A percentile compares a stretch with the other conserved stretches of the same genome.
Conservation (phyloP, 2,888 invertebrate species). For the Perithous albicinctus region DNA sequence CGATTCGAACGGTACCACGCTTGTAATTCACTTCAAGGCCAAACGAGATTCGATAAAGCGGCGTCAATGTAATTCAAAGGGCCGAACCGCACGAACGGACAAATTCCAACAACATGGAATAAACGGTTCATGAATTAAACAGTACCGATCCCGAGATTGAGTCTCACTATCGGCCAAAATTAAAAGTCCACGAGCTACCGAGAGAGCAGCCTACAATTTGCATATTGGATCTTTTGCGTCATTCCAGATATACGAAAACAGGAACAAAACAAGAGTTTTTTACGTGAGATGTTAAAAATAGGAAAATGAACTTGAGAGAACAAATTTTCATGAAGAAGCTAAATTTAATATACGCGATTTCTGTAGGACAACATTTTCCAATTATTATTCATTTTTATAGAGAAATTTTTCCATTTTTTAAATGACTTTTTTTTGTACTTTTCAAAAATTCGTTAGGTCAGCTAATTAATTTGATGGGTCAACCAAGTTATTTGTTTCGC, state of each 20-base stretch:
- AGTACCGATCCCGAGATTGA: slow-evolving; percentile 2
- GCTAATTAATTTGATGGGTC: no score
- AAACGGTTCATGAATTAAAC: slow-evolving; percentile 37
- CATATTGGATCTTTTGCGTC: slow-evolving; percentile 3
- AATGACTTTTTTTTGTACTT: not conserved
- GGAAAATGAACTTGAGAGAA: no score
- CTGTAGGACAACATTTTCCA: no score
- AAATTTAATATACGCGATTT: no score
- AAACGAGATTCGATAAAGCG: slow-evolving; percentile 12
- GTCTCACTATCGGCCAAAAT: not conserved
- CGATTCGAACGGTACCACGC: slow-evolving; percentile 37
- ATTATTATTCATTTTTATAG: no score
- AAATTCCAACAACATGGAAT: not conserved
- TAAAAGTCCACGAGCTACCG: slow-evolving; percentile 9
- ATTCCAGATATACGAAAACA: not conserved
- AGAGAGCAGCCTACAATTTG: not conserved
- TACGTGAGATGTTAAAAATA: not conserved
- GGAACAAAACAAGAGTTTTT: not conserved
- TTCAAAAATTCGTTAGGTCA: no score
- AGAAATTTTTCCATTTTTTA: not conserved
- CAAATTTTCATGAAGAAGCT: no score
- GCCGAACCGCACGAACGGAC: not conserved
- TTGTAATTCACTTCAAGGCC: slow-evolving; percentile 36
- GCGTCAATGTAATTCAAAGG: not conserved
- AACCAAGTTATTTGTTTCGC: no score